Conservation (phyloP, 2,797 vertebrate species). For the Morus bassanus region DNA sequence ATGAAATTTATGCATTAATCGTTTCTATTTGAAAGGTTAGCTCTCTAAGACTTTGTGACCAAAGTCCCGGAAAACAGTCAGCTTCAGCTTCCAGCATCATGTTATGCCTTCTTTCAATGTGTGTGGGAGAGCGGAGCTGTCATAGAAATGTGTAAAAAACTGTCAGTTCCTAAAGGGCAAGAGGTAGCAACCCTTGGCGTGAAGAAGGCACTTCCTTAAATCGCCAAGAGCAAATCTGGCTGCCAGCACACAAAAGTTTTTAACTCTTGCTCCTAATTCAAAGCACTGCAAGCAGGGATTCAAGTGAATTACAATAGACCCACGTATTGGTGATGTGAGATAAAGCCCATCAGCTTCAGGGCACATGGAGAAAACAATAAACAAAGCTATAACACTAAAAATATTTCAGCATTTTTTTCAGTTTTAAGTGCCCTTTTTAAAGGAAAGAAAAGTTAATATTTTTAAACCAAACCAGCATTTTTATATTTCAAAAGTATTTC, state of each 20-base stretch:
- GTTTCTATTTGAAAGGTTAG: not conserved
- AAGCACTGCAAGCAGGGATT: not conserved
- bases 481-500: not conserved
- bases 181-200: not conserved
- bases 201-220: not conserved
- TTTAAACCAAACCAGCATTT: not conserved
- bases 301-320: not conserved
- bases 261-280: not conserved
- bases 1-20: not conserved
- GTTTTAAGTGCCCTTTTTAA: not conserved
- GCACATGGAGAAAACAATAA: not conserved
- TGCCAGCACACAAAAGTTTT: not conserved
- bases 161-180: slow-evolving; percentile 18
- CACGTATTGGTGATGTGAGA: not conserved
- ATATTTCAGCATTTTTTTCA: not conserved
- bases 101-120: not conserved
- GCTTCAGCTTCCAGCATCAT: not conserved
- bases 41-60: not conserved
- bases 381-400: not conserved
- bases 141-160: not conserved
- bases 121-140: not conserved
- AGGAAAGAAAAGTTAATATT: not conserved
- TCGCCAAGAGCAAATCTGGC: not conserved
- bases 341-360: not conserved
- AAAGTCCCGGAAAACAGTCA: not conserved